Evolutionary conservation across 2,113 vertebrate species (phyloP).

Genomic region (Pollachius pollachius): DNA sequence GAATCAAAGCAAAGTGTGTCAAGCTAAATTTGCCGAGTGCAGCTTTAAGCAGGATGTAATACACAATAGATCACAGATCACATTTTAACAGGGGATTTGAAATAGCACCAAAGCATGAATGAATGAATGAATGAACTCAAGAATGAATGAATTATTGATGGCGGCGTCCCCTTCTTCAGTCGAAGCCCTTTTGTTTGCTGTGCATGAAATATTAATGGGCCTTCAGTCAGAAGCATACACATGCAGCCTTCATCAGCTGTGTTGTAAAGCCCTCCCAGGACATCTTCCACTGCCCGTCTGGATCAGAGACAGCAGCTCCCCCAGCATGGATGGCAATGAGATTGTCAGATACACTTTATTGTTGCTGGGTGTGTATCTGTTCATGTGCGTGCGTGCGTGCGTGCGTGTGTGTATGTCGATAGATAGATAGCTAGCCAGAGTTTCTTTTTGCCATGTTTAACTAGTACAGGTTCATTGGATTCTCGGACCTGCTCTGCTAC

Average conservation of each 20-base stretch:
- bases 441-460: too few species aligned
- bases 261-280: background rate
- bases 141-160: background rate
- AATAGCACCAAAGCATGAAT: background rate
- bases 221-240: background rate
- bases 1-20: too few species aligned
- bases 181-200: constrained; percentile 3
- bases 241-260: background rate
- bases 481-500: too few species aligned
- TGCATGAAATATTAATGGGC: background rate
- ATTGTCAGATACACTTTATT: too few species aligned
- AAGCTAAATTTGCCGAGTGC: too few species aligned
- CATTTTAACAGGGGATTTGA: background rate
- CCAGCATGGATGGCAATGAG: background rate
- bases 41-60: too few species aligned
- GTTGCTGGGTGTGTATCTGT: too few species aligned
- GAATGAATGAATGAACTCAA: background rate
- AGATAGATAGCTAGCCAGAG: too few species aligned
- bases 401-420: too few species aligned
- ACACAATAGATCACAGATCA: background rate
- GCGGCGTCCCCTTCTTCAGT: background rate
- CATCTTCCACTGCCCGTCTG: background rate
- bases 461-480: too few species aligned
- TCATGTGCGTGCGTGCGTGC: too few species aligned
- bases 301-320: background rate